Percentiles rank a stretch among this genome's conserved stretches.
Conservation (phyloP, 1,140 invertebrate species). For the Lepidurus arcticus region DNA sequence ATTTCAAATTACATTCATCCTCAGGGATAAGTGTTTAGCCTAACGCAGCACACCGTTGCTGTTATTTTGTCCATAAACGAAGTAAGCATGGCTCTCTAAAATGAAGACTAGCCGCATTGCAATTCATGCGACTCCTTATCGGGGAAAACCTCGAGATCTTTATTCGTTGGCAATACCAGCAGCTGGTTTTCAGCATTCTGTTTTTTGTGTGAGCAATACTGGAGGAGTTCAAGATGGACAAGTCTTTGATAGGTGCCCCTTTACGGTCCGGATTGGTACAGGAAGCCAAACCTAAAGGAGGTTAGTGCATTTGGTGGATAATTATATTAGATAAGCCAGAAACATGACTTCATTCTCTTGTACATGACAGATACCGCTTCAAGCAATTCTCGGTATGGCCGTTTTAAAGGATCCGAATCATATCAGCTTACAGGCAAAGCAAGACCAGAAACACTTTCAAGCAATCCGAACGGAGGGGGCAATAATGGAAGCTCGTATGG, state of each 20-base stretch:
- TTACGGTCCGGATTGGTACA: neutral
- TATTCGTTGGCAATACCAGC: neutral
- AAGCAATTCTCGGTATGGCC: neutral
- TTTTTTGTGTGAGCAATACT: neutral
- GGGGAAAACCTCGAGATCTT: neutral
- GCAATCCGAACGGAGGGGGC: neutral
- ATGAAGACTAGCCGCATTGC: constrained; percentile 15
- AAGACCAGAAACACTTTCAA: neutral
- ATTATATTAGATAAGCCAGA: neutral
- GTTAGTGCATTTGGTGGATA: neutral
- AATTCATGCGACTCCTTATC: constrained; percentile 1
- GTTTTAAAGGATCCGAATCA: neutral
- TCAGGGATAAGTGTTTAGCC: neutral
- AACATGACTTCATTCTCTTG: neutral
- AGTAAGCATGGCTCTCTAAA: constrained; percentile 15
- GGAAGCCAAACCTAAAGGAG: neutral
- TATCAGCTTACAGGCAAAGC: neutral
- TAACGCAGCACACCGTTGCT: neutral
- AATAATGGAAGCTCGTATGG: neutral
- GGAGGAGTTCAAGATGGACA: constrained; percentile 4
- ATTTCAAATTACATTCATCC: neutral
- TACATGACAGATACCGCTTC: neutral
- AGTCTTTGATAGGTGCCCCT: neutral
- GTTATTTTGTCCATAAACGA: neutral
- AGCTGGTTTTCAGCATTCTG: neutral